Evolutionary conservation across 2,797 vertebrate species (phyloP), one percentile per base, ranked within the genome.

Genomic region (Cichlasoma orientale): DNA sequence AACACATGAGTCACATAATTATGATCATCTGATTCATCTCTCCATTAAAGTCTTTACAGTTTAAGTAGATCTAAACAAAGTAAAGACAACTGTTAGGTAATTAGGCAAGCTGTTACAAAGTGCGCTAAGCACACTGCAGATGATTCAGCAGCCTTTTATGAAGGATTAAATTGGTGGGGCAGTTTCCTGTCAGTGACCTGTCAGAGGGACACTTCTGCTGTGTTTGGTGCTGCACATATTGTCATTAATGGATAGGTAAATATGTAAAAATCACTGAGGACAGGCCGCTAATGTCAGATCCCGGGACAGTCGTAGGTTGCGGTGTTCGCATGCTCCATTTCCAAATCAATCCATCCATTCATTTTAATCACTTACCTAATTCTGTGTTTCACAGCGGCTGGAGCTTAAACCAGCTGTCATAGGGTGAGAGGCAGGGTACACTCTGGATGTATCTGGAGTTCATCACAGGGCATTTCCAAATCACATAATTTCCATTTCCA

Each of bases 121-220:
- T 71, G 7, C 21, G 23, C 53, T 29, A 3, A 3, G 19, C 5
- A 7, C 58, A 1, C 11, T 86, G n/a, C 41, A 47, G n/a, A 58
- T 82, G 81, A 87, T 57, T 80, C 73, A 80, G 14, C 7, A 3
- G 11, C 16, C 70, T 31, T 79, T 82, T 69, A n/a, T 27, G 13
- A 74, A 72, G 58, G 73, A 75, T 78, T 56, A 82, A 52, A 78
- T 78, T 79, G 88, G 84, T 76, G 77, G 59, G 56, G 84, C 47
- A 44, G 27, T 79, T 84, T 18, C 38, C 29, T 63, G 8, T 63
- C 36, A 54, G 8, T 38, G 75, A 77, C 19, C 14, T 63, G 11
- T 18, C 13, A 44, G 10, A 68, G 53, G n/a, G 19, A 63, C 3
- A 56, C 21, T 38, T 44, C 1, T 68, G 61, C 16, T 44, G 25